Percentiles rank a stretch among this genome's conserved stretches.
These are phyloP conservation scores for Herminia tarsipennalis DNA, from an alignment of 2,888 invertebrate genomes.

Conservation along the genomic window DNA sequence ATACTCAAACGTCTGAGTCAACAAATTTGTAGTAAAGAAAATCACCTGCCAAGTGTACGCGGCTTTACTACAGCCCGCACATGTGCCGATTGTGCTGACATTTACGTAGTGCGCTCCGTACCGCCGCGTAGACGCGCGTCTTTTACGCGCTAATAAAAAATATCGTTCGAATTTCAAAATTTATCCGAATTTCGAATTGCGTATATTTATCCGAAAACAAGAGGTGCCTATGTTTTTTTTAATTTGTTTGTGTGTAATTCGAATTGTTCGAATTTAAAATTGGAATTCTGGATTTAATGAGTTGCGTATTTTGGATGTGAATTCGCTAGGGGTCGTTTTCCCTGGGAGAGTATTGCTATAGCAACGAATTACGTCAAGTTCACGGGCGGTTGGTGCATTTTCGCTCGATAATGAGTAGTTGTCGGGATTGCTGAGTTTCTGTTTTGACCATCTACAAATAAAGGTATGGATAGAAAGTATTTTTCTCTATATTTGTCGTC, in stretches of 20 bases:
- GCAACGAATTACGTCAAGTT: conserved; percentile 78
- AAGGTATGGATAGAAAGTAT: conserved; percentile 34
- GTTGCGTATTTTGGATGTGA: conserved; percentile 55
- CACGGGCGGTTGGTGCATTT: conserved; percentile 82
- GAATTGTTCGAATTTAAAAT: conserved; percentile 12
- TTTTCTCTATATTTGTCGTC: too few species aligned
- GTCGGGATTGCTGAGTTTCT: conserved; percentile 47
- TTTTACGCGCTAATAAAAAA: conserved; percentile 49
- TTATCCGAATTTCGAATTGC: conserved; percentile 43
- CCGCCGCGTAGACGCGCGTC: conserved; percentile 73
- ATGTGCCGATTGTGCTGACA: conserved; percentile 82
- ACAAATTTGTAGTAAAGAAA: conserved; percentile 44
- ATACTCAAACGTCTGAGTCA: neutral
- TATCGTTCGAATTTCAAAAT: conserved; percentile 54
- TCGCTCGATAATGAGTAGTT: conserved; percentile 77
- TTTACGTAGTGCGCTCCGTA: conserved; percentile 82
- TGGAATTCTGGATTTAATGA: conserved; percentile 29
- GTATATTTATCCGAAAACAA: conserved; percentile 48
- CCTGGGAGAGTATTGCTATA: conserved; percentile 77
- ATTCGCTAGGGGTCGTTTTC: conserved; percentile 59
- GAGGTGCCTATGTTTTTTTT: conserved; percentile 55
- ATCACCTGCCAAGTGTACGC: conserved; percentile 52
- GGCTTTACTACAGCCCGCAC: conserved; percentile 73
- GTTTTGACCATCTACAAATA: conserved; percentile 26
- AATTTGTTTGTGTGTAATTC: conserved; percentile 31